phyloP scores from a whole-genome alignment of 2,113 vertebrate genomes.

The Cheirogaleus medius region DNA sequence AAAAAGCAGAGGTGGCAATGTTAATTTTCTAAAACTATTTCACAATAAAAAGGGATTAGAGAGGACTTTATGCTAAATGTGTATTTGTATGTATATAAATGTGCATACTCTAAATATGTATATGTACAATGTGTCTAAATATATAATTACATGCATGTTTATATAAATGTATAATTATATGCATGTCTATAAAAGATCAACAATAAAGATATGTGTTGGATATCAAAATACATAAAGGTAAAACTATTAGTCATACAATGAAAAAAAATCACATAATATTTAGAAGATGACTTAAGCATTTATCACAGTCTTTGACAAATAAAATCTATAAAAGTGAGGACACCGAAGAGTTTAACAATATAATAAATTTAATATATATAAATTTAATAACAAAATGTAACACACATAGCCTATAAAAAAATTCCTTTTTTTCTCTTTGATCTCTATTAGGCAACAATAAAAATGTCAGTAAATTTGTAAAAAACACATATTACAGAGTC shows the following conservation, averaged over 20 bases:
- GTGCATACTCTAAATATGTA: neutral
- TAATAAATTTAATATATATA: neutral
- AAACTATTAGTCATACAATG: neutral
- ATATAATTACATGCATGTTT: neutral
- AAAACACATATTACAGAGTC: neutral
- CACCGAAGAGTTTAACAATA: neutral
- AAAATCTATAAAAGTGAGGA: neutral
- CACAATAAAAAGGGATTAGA: neutral
- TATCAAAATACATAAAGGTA: neutral
- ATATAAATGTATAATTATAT: neutral
- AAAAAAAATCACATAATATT: neutral
- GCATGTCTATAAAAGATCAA: neutral
- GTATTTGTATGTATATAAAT: neutral
- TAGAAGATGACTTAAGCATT: neutral
- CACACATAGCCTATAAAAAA: neutral
- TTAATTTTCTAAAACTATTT: neutral
- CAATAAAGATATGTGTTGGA: neutral
- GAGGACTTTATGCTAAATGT: neutral
- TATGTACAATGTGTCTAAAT: neutral
- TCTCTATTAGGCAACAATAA: neutral
- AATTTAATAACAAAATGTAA: neutral
- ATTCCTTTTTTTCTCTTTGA: neutral
- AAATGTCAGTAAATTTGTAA: neutral
- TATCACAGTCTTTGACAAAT: neutral
- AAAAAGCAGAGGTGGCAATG: neutral